Percentiles rank a stretch among this genome's conserved stretches.
Evolutionary conservation across 2,888 invertebrate genomes (phyloP).

Genomic region (Prosapia bicincta): DNA sequence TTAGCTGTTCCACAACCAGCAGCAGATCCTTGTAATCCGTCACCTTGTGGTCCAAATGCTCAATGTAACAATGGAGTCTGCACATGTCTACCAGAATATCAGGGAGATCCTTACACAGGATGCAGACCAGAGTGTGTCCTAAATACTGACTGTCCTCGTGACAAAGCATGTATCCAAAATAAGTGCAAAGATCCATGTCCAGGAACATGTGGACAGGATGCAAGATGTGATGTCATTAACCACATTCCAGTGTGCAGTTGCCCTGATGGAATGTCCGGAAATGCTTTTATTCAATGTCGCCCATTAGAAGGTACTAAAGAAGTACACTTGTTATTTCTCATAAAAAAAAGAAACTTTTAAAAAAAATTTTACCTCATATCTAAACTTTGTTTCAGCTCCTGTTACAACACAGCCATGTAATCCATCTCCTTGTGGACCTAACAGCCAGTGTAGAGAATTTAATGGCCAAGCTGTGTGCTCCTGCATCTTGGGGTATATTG

Average conservation of each 20-base stretch:
- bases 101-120: constrained; percentile 68
- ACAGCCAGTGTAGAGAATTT: constrained; percentile 50
- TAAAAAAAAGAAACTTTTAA: neutral
- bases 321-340: no score
- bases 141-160: constrained; percentile 65
- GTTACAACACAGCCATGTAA: constrained; percentile 51
- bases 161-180: constrained; percentile 67
- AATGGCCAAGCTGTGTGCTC: constrained; percentile 51
- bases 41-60: constrained; percentile 63
- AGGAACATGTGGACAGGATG: constrained; percentile 60
- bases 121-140: constrained; percentile 76
- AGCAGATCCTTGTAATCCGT: constrained; percentile 66
- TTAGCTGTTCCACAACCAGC: constrained; percentile 29
- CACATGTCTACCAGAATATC: constrained; percentile 66
- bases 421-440: constrained; percentile 52
- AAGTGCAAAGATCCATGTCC: constrained; percentile 59
- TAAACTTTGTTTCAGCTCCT: constrained; percentile 40
- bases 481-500: constrained; percentile 49
- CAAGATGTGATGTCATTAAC: constrained; percentile 59
- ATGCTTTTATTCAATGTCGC: constrained; percentile 55
- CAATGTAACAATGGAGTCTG: constrained; percentile 60
- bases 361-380: neutral
- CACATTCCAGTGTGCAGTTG: constrained; percentile 50
- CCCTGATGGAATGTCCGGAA: constrained; percentile 47
- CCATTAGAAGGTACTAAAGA: constrained; percentile 52